Percentiles rank a stretch among this genome's conserved stretches.
Evolutionary conservation across 30 jellyfish, hydroid and myxozoan genomes (phyloP).

Genomic region (Hydractinia symbiolongicarpus): DNA sequence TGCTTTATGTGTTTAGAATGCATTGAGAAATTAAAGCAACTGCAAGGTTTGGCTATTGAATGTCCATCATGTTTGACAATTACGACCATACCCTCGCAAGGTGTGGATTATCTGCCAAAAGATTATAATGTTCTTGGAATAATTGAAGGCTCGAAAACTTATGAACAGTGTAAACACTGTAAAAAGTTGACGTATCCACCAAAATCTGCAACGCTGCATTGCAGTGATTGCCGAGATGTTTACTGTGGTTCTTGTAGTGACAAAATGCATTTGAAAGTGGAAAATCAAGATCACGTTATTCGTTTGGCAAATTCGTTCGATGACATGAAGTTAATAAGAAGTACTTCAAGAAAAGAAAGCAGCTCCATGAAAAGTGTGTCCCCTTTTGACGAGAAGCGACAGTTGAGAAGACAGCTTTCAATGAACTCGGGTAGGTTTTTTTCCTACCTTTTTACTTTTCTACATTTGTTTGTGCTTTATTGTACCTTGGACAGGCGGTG

Average conservation of each 20-base stretch:
- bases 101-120: conserved; percentile 40
- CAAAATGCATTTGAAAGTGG: conserved; percentile 47
- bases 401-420: too few relatives aligned
- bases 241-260: conserved; percentile 67
- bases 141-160: conserved; percentile 10
- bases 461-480: too few relatives aligned
- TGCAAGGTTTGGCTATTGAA: conserved; percentile 68
- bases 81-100: conserved; percentile 39
- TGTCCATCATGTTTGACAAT: conserved; percentile 57
- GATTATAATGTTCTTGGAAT: conserved; percentile 49
- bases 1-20: conserved; percentile 30
- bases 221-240: conserved; percentile 46
- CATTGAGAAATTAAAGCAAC: conserved; percentile 39
- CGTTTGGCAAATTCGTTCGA: conserved; percentile 34
- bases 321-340: not conserved
- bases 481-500: too few relatives aligned
- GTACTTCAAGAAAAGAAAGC: not conserved
- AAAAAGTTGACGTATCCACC: conserved; percentile 52
- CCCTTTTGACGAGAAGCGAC: too few relatives aligned
- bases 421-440: too few relatives aligned
- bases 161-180: conserved; percentile 44
- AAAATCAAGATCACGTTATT: conserved; percentile 37
- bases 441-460: too few relatives aligned
- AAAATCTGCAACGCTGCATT: conserved; percentile 50
- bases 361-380: too few relatives aligned